Conservation (phyloP, 2,113 vertebrate genomes). For the Pantherophis guttatus region DNA sequence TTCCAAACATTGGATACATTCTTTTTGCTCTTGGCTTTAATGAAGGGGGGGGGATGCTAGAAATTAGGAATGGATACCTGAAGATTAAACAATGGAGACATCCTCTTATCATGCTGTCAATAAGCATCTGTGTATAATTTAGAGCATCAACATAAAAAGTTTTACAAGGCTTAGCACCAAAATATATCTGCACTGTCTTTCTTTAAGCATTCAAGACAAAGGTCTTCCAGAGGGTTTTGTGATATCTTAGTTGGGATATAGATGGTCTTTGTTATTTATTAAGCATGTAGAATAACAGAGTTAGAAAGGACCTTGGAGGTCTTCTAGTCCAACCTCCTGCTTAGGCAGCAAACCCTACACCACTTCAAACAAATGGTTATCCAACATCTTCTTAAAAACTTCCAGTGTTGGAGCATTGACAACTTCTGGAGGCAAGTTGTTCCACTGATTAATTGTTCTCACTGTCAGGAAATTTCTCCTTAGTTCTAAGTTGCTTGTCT, state of each 20-base stretch:
- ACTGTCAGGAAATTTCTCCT: no score
- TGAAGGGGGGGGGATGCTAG: background rate
- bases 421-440: no score
- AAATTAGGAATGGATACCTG: background rate
- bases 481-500: no score
- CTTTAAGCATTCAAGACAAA: no score
- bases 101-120: background rate
- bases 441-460: no score
- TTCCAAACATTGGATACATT: background rate
- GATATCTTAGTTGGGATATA: background rate
- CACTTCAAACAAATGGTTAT: no score
- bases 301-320: no score
- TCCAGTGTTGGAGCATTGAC: no score
- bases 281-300: no score
- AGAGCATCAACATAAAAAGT: background rate
- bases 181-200: background rate
- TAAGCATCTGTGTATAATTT: background rate
- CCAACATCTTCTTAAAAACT: no score
- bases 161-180: background rate
- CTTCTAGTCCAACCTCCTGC: no score
- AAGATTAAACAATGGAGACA: background rate
- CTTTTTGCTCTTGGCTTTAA: background rate
- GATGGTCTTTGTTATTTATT: background rate
- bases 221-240: background rate
- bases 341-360: no score